Conservation (phyloP, 2,888 invertebrate genomes). For the Phortica magna region DNA sequence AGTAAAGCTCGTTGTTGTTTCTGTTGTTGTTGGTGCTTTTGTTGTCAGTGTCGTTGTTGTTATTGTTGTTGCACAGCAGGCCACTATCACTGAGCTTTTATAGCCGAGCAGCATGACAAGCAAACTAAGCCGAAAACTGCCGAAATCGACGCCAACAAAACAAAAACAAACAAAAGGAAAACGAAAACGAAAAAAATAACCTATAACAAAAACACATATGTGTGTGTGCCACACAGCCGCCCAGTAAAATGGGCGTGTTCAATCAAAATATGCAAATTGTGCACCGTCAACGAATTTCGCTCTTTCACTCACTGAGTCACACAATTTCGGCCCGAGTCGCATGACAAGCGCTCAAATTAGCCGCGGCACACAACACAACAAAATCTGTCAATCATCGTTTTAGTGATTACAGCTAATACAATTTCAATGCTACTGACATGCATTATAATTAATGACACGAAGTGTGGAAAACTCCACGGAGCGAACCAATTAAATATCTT, state of each 20-base stretch:
- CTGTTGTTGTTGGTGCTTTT: neutral
- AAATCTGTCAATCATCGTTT: constrained; percentile 18
- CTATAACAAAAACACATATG: neutral
- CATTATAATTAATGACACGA: neutral
- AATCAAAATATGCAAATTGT: constrained; percentile 68
- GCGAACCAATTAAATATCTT: neutral
- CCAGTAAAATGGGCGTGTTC: constrained; percentile 59
- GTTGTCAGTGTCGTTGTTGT: neutral
- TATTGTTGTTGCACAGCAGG: constrained; percentile 2
- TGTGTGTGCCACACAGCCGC: neutral
- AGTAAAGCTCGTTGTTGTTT: neutral
- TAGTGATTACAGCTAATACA: neutral
- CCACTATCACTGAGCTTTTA: neutral
- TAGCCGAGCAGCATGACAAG: neutral
- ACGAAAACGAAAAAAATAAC: neutral
- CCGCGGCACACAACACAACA: neutral
- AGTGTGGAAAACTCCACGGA: neutral
- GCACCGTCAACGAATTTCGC: neutral
- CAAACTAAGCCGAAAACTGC: constrained; percentile 14
- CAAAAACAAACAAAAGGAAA: neutral
- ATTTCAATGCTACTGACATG: neutral
- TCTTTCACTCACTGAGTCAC: neutral
- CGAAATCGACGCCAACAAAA: constrained; percentile 1
- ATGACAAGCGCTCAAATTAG: constrained; percentile 17
- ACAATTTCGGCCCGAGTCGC: neutral